Base-by-base conservation (phyloP, 2,888 invertebrate genomes). In the Dinocampus coccinellae region DNA sequence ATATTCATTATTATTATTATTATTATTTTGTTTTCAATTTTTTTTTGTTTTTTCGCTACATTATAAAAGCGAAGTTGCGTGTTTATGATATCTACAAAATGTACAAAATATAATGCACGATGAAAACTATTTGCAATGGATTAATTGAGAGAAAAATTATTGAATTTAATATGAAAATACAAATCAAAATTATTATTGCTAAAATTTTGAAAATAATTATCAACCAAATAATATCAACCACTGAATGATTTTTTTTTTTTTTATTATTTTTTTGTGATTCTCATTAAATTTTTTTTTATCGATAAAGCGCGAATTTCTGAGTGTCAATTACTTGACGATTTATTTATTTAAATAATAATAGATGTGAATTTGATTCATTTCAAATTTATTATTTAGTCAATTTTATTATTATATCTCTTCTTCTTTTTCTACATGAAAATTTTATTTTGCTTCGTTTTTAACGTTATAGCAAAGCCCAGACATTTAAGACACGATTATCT, bases 401-500 rank as follows among this genome's bases (percentile, higher is more conserved):
- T 39, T n/a, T 39, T n/a, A 39, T 39, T 39, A 26, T 39, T 9
- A 29, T 26, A n/a, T 29, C 11, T 11, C 13, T n/a, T 29, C 13
- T 29, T 16, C 11, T 55, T 55, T 3, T 11, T 29, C 13, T n/a
- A 29, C 29, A 57, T 57, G 26, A 57, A 13, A 29, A 29, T 29
- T 57, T 57, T 57, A 24, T 26, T 57, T 57, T 26, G 29, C 29
- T 29, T 24, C n/a, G 24, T 57, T 29, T 29, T 7, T 11, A 29
- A 29, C 24, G 29, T 57, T 57, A 57, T 29, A 57, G 26, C 26
- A 69, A 34, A 81, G 82, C 82, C 81, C 79, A 81, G 82, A 84
- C 82, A 84, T 83, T 83, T 74, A 81, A 84, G 81, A 85, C 81
- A 84, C 84, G 63, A 64, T 69, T 66, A 75, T 75, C 65, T 69